Evolutionary conservation across 2,797 vertebrate genomes (phyloP).

Genomic region (Lophius americanus): DNA sequence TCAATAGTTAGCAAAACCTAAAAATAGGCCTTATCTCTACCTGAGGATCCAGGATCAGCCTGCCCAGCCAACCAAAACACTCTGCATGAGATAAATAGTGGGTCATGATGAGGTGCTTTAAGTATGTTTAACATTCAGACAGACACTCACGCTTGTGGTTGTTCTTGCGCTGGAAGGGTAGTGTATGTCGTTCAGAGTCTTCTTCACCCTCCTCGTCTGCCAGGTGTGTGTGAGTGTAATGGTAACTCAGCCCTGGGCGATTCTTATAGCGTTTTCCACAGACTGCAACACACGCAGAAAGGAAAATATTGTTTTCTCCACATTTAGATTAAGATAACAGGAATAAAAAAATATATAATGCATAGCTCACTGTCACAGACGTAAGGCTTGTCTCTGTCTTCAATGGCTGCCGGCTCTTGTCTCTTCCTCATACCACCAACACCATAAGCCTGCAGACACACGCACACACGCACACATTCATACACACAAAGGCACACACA

Average conservation of each 20-base stretch:
- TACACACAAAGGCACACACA: constrained; percentile 20
- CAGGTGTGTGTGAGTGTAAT: constrained; percentile 96
- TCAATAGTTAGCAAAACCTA: constrained; percentile 29
- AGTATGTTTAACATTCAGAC: constrained; percentile 21
- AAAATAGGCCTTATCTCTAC: constrained; percentile 11
- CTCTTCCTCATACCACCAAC: constrained; percentile 93
- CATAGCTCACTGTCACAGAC: constrained; percentile 93
- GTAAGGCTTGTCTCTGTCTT: constrained; percentile 96
- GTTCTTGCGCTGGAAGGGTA: constrained; percentile 95
- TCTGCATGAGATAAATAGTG: constrained; percentile 12
- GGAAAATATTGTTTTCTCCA: background rate
- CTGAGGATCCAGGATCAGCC: constrained; percentile 1
- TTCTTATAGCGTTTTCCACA: constrained; percentile 94
- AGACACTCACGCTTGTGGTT: constrained; percentile 91
- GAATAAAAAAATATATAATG: constrained; percentile 6
- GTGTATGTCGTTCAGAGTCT: constrained; percentile 89
- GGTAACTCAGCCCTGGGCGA: constrained; percentile 94
- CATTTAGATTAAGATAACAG: background rate
- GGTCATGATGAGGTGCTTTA: constrained; percentile 10
- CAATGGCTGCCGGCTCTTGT: constrained; percentile 87
- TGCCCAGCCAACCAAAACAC: background rate
- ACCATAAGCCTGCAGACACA: constrained; percentile 84
- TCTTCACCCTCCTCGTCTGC: constrained; percentile 95
- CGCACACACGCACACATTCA: constrained; percentile 37
- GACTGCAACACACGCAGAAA: constrained; percentile 67